Base-by-base conservation (phyloP, 2,888 invertebrate species). In the Clunio marinus region DNA sequence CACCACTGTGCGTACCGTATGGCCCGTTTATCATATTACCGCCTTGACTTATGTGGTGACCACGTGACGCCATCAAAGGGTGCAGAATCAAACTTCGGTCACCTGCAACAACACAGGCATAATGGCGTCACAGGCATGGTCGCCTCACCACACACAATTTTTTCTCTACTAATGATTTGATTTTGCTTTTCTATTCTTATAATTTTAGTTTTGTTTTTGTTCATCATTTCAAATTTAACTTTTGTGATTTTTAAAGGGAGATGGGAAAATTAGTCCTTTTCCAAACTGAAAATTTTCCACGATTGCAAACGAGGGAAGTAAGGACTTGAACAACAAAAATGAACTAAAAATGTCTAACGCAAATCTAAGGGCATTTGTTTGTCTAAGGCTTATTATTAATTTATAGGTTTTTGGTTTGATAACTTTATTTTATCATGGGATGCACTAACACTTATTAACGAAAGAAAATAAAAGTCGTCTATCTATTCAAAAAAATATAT, bases 381-480 rank as follows among this genome's bases (percentile, higher is more conserved):
- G 28, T 62, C 22, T 41, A 17, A 15, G 59, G 37, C 24, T 17
- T 37, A 32, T 51, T 22, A 20, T 55, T 55, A 10, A n/a, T 46
- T 65, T 65, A 27, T 20, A 66, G 63, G 60, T 71, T 70, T 59
- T 62, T 70, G 46, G 68, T 68, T 60, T 65, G n/a, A 62, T n/a
- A n/a, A n/a, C n/a, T 67, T 68, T 15, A 57, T 37, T 41, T 35
- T 37, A 17, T n/a, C n/a, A n/a, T n/a, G 51, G 72, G 72, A 72
- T 73, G 72, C 72, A 73, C 72, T 72, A 73, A 73, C 72, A 71
- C 67, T 71, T 72, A 71, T 65, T 20, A 65, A 65, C 65, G 46
- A 46, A 65, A 65, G 27, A 32, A 65, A 20, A 45, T 45, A 45
- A 8, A 45, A 20, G 22, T 65, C 41, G 20, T 55, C 65, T 65